phyloP scores from a whole-genome alignment of 92 coral and sea anemone genomes.

The Parazoanthus atlanticus region DNA sequence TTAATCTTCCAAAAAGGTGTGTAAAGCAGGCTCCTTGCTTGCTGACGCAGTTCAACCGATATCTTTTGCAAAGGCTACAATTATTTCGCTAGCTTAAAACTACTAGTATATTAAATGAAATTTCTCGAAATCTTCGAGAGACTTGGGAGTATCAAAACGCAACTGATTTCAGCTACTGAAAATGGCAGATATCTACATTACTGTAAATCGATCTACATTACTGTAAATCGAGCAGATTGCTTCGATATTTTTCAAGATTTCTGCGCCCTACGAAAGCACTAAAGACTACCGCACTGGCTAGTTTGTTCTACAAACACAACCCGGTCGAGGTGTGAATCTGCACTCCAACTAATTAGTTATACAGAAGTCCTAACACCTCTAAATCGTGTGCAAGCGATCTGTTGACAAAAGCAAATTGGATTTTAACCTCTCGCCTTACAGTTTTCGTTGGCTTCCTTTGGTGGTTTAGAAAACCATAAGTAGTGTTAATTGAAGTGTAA shows the following conservation, averaged over 20 bases:
- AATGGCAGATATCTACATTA: neutral
- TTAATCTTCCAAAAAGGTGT: slow-evolving; percentile 19
- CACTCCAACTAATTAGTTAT: slow-evolving; percentile 11
- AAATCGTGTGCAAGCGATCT: slow-evolving; percentile 39
- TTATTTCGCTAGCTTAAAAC: neutral
- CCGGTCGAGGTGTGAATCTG: slow-evolving; percentile 6
- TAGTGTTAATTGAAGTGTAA: slow-evolving; percentile 44
- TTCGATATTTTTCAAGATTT: neutral
- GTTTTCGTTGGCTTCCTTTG: slow-evolving; percentile 17
- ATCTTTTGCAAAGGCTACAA: neutral
- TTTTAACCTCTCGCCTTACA: slow-evolving; percentile 4
- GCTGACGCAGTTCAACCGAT: neutral
- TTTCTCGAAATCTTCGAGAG: neutral
- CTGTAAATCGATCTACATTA: neutral
- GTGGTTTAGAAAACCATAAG: slow-evolving; percentile 21
- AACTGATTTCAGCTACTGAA: neutral
- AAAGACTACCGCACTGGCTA: neutral
- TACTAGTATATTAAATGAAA: neutral
- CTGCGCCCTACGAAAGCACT: neutral
- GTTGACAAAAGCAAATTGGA: slow-evolving; percentile 44
- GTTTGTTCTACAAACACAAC: neutral
- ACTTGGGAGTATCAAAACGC: neutral
- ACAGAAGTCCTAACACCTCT: slow-evolving; percentile 24
- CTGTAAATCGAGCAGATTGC: neutral
- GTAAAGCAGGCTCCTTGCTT: neutral